Base-by-base conservation (phyloP, 2,113 vertebrate genomes). In the Lepisosteus oculatus region DNA sequence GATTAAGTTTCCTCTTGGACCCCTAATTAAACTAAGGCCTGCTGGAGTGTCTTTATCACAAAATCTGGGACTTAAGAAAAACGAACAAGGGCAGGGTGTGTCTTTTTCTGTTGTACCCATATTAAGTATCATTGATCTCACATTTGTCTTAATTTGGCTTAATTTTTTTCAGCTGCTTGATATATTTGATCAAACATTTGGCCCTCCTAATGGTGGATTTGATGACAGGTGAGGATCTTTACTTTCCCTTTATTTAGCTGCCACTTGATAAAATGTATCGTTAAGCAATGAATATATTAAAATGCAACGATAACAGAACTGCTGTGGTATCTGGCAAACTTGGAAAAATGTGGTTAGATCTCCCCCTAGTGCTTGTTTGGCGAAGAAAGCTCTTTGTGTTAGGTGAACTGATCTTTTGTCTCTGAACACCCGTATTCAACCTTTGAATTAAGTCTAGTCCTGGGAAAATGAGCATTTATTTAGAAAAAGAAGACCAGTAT, bases 171-270 rank as follows among this genome's bases (percentile, higher is more conserved):
- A 91, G 73, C 86, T 93, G 66, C 82, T 91, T 0, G 95, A 97
- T 81, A 86, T 97, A 74, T 99, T 99, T 68, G 95, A 98, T 71
- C 95, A 95, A 87, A 86, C 96, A 0, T 99, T 99, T 0, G 95
- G 95, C 17, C 95, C 97, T 0, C 90, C 92, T 4, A 90, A 94
- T 74, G 95, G 97, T 0, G 95, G 95, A 68, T 92, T 94, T 9
- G 55, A 97, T 2, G 95, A 98, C 80, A 93, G 96, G 97, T 97
- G 87, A 61, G 67, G 42, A 54, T 0, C 3, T 51, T 43, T 3
- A 0, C 0, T 29, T 17, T 0, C 14, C 61, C 5, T 55, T 57
- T 0, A 43, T 44, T 7, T 29, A 29, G 29, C 29, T 29, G 29
- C 29, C 29, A 29, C 29, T 29, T 51, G 2, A 51, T 5, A 51